Evolutionary conservation across 1,140 invertebrate species (phyloP).

Genomic region (Prorops nasuta): DNA sequence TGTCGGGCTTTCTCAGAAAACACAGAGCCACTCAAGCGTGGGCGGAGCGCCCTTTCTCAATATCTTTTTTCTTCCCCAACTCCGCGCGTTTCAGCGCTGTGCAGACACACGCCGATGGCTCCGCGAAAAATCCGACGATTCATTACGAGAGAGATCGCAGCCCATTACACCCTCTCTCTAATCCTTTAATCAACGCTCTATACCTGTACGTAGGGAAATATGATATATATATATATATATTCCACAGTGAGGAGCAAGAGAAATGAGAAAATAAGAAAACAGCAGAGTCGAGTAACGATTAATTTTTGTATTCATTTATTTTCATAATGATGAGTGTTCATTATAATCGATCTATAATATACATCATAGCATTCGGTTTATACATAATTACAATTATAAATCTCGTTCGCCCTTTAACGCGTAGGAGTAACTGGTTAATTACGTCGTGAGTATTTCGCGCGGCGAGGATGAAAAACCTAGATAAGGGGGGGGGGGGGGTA

Average conservation of each 20-base stretch:
- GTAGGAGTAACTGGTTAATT: slow-evolving; percentile 45
- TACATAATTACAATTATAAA: slow-evolving; percentile 59
- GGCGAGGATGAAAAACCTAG: slow-evolving; percentile 36
- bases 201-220: too few relatives aligned
- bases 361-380: slow-evolving; percentile 57
- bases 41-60: slow-evolving; percentile 15
- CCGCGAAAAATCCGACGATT: too few relatives aligned
- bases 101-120: too few relatives aligned
- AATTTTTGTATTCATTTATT: slow-evolving; percentile 55
- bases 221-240: too few relatives aligned
- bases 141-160: too few relatives aligned
- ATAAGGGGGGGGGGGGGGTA: too few relatives aligned
- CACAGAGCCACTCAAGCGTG: slow-evolving; percentile 25
- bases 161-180: too few relatives aligned
- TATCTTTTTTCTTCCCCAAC: too few relatives aligned
- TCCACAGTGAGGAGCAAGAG: too few relatives aligned
- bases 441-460: slow-evolving; percentile 17
- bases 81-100: too few relatives aligned
- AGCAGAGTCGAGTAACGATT: slow-evolving; percentile 10
- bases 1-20: slow-evolving; percentile 26
- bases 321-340: slow-evolving; percentile 56
- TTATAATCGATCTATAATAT: slow-evolving; percentile 60
- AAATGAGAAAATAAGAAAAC: too few relatives aligned
- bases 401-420: slow-evolving; percentile 43
- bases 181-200: too few relatives aligned